phyloP scores from a whole-genome alignment of 30 jellyfish, hydroid and myxozoan genomes.

The Cassiopea xamachana region DNA sequence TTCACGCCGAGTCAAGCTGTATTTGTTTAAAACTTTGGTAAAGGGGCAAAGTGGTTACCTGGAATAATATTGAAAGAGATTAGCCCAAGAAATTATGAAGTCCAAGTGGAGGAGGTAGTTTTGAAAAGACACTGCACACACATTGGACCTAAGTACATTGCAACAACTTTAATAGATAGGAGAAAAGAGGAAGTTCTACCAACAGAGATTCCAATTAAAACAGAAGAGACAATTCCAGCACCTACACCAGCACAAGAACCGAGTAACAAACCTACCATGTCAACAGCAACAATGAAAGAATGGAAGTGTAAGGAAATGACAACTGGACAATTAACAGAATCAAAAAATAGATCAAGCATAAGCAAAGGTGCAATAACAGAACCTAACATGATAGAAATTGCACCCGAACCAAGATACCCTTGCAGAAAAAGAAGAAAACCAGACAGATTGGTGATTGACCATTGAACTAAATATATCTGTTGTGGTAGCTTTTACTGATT shows the following conservation, averaged over 20 bases:
- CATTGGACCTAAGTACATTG: not conserved
- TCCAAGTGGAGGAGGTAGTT: constrained; percentile 4
- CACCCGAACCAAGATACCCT: constrained; percentile 50
- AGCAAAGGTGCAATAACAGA: not conserved
- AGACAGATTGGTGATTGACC: constrained; percentile 36
- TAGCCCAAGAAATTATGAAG: constrained; percentile 23
- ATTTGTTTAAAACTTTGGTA: constrained; percentile 5
- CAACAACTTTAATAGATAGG: constrained; percentile 9
- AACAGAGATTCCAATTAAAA: constrained; percentile 11
- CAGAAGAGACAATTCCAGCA: constrained; percentile 13
- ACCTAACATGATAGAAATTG: constrained; percentile 39
- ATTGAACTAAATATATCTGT: constrained; percentile 19
- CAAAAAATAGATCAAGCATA: constrained; percentile 10
- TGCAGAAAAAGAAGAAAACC: constrained; percentile 48
- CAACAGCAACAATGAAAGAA: constrained; percentile 32
- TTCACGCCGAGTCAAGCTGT: constrained; percentile 25
- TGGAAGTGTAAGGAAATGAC: constrained; percentile 35
- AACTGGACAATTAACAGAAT: constrained; percentile 18
- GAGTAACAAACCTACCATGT: constrained; percentile 23
- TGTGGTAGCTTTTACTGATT: constrained; percentile 26
- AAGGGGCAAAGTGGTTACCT: constrained; percentile 30
- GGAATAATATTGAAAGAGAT: constrained; percentile 8
- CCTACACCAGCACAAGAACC: constrained; percentile 14
- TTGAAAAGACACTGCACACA: constrained; percentile 15
- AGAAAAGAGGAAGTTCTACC: constrained; percentile 25